Base-by-base conservation (phyloP, 1,140 invertebrate species). In the Euwallacea similis region DNA sequence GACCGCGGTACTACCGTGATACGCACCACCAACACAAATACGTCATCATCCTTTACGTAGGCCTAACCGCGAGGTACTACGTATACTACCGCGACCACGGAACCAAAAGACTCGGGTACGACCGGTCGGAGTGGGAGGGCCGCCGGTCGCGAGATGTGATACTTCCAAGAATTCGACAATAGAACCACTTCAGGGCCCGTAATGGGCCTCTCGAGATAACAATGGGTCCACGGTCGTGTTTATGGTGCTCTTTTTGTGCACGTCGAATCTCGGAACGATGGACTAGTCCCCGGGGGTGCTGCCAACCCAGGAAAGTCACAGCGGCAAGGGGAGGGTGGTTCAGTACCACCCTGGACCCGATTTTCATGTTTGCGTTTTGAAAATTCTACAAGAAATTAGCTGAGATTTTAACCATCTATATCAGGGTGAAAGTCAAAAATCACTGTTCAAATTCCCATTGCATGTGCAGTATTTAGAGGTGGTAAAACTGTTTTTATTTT, bases 131-230 rank as follows among this genome's bases (percentile, higher is more conserved):
- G 62, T 50, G 46, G 62, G 62, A 50, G 62, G 62, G 46, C 9
- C 46, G 46, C 9, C 46, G 9, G 46, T 13, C 46, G 13, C 46
- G 46, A 50, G 9, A 50, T 13, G 9, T 50, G 46, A 50, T 50
- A 69, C 46, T 69, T 69, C 67, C 58, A 62, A 16, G 67, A 69
- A 69, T 41, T 13, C 21, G 46, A 69, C 67, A 69, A 69, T 62
- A 55, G 67, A 62, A 61, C 67, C 67, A 69, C 60, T 69, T 61
- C 46, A 62, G 54, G 69, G 69, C 42, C 21, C 15, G 69, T 71
- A 71, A 71, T 71, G 66, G 55, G 47, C 61, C 62, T 65, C 69
- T 71, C 42, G 50, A 71, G 69, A 71, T 71, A 71, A 71, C 69
- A 71, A 71, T 71, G 62, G 61, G 21, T 8, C 60, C 44, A 59